Conservation (phyloP, 2,113 vertebrate genomes). For the Patagioenas fasciata region DNA sequence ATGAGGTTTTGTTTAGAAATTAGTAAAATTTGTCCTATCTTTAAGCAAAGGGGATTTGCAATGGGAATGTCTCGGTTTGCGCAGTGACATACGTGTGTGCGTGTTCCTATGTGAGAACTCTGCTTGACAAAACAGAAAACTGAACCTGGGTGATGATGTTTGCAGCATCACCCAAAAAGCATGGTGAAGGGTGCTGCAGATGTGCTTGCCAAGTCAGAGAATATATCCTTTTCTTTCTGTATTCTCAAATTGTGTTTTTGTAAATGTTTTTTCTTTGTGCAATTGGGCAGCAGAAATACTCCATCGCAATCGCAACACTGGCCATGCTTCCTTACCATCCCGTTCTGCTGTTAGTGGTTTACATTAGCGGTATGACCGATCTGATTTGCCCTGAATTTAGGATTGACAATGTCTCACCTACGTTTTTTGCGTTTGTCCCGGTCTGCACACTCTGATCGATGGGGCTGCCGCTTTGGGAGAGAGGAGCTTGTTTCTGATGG, state of each 20-base stretch:
- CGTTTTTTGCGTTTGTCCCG: neutral
- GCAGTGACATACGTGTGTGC: fast-evolving
- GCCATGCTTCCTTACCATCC: neutral
- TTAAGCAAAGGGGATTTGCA: conserved; percentile 21
- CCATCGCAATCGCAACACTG: fast-evolving
- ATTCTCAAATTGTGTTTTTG: neutral
- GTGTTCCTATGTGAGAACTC: neutral
- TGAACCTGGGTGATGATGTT: neutral
- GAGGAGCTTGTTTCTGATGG: neutral
- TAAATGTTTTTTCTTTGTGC: neutral
- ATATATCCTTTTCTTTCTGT: neutral
- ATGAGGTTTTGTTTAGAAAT: conserved; percentile 1
- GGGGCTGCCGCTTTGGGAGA: neutral
- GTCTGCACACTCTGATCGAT: neutral
- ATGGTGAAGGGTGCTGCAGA: neutral
- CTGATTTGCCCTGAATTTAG: neutral
- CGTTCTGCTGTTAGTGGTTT: neutral
- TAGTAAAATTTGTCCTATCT: neutral
- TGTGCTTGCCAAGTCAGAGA: neutral
- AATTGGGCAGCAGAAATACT: neutral
- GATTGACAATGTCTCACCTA: neutral
- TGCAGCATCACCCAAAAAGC: neutral
- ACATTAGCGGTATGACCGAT: fast-evolving
- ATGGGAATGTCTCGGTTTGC: neutral
- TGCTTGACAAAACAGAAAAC: neutral